phyloP scores from a whole-genome alignment of 2,113 vertebrate genomes.

The Urocynchramus pylzowi region DNA sequence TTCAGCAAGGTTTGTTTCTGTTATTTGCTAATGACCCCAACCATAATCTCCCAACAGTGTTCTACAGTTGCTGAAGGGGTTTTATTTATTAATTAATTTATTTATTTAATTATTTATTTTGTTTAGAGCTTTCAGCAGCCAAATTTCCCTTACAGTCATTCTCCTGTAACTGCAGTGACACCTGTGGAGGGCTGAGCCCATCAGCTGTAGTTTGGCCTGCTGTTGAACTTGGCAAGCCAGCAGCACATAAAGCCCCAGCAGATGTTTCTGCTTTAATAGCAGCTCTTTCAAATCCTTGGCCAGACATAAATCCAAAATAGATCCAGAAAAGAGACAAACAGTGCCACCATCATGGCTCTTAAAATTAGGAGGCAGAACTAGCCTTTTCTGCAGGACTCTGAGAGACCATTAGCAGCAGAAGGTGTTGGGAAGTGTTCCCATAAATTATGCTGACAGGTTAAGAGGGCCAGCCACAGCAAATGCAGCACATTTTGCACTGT shows the following conservation, averaged over 20 bases:
- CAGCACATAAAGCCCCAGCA: neutral
- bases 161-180: slow-evolving; percentile 27
- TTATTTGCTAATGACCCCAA: neutral
- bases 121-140: neutral
- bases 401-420: neutral
- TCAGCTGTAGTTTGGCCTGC: slow-evolving; percentile 18
- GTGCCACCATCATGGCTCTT: slow-evolving; percentile 24
- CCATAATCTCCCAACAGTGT: neutral
- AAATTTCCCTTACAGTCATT: neutral
- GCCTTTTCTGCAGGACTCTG: neutral
- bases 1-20: neutral
- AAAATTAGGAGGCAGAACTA: slow-evolving; percentile 42
- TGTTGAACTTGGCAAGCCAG: slow-evolving; percentile 3
- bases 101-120: neutral
- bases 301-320: slow-evolving; percentile 16
- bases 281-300: slow-evolving; percentile 22
- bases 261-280: slow-evolving; percentile 32
- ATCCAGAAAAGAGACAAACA: neutral
- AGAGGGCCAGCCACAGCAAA: neutral
- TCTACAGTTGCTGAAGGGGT: neutral
- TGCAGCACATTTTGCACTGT: neutral
- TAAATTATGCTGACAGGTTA: neutral
- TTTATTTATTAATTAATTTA: neutral
- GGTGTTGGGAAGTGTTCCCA: neutral
- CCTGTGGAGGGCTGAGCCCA: neutral